A percentile compares a stretch with the other conserved stretches of the same genome.
These are phyloP conservation scores for Dendrolimus houi DNA, from an alignment of 2,888 invertebrate genomes.

Conservation along the genomic window DNA sequence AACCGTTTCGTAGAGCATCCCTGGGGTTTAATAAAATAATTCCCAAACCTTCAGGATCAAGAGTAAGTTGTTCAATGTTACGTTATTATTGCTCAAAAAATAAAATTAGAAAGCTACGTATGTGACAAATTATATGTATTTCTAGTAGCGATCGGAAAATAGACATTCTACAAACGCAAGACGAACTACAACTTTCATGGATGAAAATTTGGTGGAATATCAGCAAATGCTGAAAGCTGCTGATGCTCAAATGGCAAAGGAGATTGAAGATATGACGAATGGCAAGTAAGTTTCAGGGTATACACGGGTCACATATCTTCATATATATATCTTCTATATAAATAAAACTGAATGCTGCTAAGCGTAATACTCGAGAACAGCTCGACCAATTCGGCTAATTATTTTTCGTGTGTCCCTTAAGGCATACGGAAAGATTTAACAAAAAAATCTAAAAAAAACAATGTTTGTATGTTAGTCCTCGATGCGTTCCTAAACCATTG, in stretches of 20 bases:
- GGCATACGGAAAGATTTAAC: no score
- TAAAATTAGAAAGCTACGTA: constrained; percentile 8
- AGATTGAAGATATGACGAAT: constrained; percentile 89
- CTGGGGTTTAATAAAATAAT: constrained; percentile 65
- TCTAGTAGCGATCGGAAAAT: constrained; percentile 70
- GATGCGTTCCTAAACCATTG: no score
- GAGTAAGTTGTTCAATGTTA: constrained; percentile 41
- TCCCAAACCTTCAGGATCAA: constrained; percentile 36
- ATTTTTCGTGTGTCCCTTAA: no score
- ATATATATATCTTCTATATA: no score
- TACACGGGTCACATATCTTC: not conserved
- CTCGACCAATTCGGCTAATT: no score
- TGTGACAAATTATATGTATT: constrained; percentile 28
- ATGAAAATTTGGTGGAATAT: constrained; percentile 79
- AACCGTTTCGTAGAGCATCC: constrained; percentile 61
- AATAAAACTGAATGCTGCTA: no score
- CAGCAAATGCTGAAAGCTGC: constrained; percentile 81
- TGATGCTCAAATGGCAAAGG: constrained; percentile 85
- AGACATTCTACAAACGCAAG: constrained; percentile 49
- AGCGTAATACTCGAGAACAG: no score
- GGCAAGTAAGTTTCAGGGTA: constrained; percentile 72
- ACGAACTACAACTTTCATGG: constrained; percentile 81
- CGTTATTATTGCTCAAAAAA: not conserved
- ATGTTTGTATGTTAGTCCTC: no score
- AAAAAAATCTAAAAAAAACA: no score